These are phyloP conservation scores for Coptodon bakossiorum DNA, from an alignment of 2,113 vertebrate genomes.

Conservation along the genomic window DNA sequence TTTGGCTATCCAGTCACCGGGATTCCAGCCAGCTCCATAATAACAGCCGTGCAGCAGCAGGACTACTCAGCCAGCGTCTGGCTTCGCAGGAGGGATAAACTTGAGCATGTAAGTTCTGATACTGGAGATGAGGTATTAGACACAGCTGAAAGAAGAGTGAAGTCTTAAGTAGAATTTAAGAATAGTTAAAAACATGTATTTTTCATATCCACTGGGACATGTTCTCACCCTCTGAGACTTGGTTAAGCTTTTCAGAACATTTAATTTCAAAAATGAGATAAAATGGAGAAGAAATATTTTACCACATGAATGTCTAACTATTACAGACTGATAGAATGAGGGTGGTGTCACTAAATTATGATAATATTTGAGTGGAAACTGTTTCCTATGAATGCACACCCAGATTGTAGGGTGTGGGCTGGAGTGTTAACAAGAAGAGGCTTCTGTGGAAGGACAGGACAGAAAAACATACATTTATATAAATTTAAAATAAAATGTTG, in stretches of 20 bases:
- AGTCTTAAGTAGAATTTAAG: neutral
- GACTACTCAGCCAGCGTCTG: conserved; percentile 90
- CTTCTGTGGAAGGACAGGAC: neutral
- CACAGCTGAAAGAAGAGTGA: neutral
- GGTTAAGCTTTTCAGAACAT: neutral
- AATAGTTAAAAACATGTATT: neutral
- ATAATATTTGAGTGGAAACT: neutral
- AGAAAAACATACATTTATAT: accelerated
- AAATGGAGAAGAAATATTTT: accelerated
- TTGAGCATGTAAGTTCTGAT: conserved; percentile 83
- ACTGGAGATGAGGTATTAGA: neutral
- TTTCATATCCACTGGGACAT: neutral
- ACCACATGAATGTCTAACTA: neutral
- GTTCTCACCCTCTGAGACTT: neutral
- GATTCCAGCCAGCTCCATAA: conserved; percentile 73
- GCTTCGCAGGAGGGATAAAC: conserved; percentile 86
- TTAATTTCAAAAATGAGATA: neutral
- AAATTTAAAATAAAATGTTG: neutral
- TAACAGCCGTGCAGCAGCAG: conserved; percentile 85
- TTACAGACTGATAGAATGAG: neutral
- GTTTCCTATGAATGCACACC: neutral
- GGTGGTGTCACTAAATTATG: neutral
- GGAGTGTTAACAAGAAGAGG: neutral
- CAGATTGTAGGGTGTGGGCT: neutral
- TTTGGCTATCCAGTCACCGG: conserved; percentile 60